phyloP scores from a whole-genome alignment of 2,797 vertebrate genomes.

The Pteropus rufus region DNA sequence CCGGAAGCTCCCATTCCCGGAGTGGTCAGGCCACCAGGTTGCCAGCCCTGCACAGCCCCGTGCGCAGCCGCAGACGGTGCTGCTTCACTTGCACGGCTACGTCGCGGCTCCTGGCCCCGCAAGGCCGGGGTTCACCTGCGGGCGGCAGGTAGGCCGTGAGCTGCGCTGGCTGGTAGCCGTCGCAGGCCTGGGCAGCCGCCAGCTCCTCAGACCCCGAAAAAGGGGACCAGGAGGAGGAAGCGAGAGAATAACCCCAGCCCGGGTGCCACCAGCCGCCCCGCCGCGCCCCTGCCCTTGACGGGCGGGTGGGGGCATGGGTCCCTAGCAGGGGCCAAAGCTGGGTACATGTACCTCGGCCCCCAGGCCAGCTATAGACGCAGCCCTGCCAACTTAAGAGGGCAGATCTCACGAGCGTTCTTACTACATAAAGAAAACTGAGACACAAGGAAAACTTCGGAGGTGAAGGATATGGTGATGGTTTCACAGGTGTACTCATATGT shows the following conservation, averaged over 20 bases:
- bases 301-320: conserved; percentile 74
- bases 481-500: neutral
- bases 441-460: neutral
- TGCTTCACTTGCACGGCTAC: conserved; percentile 91
- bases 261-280: conserved; percentile 77
- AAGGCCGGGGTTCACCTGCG: conserved; percentile 91
- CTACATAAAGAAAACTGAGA: neutral
- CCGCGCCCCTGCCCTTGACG: conserved; percentile 85
- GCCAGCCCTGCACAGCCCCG: conserved; percentile 77
- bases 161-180: conserved; percentile 90
- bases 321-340: conserved; percentile 78
- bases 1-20: neutral
- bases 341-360: conserved; percentile 87
- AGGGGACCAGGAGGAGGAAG: conserved; percentile 72
- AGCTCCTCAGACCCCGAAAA: conserved; percentile 73
- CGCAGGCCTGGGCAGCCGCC: conserved; percentile 82
- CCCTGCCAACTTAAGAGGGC: conserved; percentile 2
- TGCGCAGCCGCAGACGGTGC: conserved; percentile 87
- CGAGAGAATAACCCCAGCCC: conserved; percentile 44
- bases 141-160: conserved; percentile 87
- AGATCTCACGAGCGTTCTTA: neutral
- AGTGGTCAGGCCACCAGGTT: neutral
- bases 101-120: conserved; percentile 89
- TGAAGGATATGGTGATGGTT: neutral
- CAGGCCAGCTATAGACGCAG: conserved; percentile 83